Evolutionary conservation across 2,797 vertebrate genomes (phyloP), one percentile per base, ranked within the genome.

Genomic region (Glyptemys insculpta): DNA sequence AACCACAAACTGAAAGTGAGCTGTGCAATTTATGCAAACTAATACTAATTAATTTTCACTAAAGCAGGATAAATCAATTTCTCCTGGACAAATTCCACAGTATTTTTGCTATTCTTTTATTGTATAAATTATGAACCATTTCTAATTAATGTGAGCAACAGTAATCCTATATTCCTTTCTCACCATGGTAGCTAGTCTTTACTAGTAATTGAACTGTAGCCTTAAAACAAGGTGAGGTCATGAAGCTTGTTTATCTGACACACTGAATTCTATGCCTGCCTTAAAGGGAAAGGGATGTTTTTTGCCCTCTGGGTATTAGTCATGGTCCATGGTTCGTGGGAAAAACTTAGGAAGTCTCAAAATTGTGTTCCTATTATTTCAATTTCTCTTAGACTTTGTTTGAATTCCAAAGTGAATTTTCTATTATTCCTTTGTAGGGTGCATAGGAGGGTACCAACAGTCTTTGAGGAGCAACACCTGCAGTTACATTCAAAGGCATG

Each of bases 391-490:
- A 98, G 98, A 97, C 98, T 98, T 98, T 98, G 97, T 98, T 98
- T 98, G 98, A 98, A 98, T 98, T 98, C 98, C 98, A 97, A 98
- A 98, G 97, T 98, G 98, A 98, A 98, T 98, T 98, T 98, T 97
- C 98, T 98, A 98, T 99, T 98, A 98, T 98, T 96, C 97, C 96
- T 98, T 98, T 98, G 98, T 98, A 98, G 97, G 97, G 97, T 98
- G 98, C 98, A 97, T 97, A 98, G 98, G 98, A 98, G 98, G 98
- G 98, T 98, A 98, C 98, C 96, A 98, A 97, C 97, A 98, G 98
- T 97, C 98, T 98, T 98, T 98, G 98, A 98, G 98, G 98, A 98
- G 95, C 97, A 99, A 98, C 99, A 99, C 99, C 99, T 99, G 99
- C 99, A 98, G 98, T 96, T 98, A 98, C 97, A 99, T 98, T 99